Conservation (phyloP, 2,888 invertebrate species). For the Thereva nobilitata region DNA sequence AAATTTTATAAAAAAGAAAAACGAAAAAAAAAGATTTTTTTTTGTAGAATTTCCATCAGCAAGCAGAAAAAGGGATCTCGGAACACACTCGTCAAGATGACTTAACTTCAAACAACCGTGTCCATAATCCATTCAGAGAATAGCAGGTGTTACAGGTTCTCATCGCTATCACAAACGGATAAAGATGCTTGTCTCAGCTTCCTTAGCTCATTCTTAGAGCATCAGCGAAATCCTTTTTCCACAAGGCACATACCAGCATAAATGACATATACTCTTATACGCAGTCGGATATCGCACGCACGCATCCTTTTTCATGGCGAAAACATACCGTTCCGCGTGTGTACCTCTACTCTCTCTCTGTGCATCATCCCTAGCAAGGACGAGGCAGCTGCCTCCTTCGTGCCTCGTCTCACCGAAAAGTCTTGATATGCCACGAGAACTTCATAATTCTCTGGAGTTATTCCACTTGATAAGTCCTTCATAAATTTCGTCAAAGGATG, state of each 20-base stretch:
- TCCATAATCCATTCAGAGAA: constrained; percentile 25
- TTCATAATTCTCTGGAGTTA: constrained; percentile 33
- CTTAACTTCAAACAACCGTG: constrained; percentile 11
- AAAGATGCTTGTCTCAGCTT: constrained; percentile 9
- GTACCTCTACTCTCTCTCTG: too few relatives aligned
- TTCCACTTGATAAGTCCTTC: constrained; percentile 34
- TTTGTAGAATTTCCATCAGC: too few relatives aligned
- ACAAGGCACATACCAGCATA: neutral
- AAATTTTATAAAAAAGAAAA: too few relatives aligned
- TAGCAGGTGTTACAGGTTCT: constrained; percentile 21
- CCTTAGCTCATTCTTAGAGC: neutral
- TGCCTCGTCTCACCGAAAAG: neutral
- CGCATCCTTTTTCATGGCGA: neutral
- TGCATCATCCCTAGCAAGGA: neutral
- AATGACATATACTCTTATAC: neutral
- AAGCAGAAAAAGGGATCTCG: too few relatives aligned
- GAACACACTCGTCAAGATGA: neutral
- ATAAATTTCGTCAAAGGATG: constrained; percentile 28
- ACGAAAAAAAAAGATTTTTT: too few relatives aligned
- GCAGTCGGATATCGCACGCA: constrained; percentile 14
- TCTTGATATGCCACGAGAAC: constrained; percentile 15
- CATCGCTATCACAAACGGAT: constrained; percentile 5
- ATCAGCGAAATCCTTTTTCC: neutral
- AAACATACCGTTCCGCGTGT: neutral
- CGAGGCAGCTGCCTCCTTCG: neutral